Conservation (phyloP, 2,113 vertebrate species). For the Onychorhynchus coronatus region DNA sequence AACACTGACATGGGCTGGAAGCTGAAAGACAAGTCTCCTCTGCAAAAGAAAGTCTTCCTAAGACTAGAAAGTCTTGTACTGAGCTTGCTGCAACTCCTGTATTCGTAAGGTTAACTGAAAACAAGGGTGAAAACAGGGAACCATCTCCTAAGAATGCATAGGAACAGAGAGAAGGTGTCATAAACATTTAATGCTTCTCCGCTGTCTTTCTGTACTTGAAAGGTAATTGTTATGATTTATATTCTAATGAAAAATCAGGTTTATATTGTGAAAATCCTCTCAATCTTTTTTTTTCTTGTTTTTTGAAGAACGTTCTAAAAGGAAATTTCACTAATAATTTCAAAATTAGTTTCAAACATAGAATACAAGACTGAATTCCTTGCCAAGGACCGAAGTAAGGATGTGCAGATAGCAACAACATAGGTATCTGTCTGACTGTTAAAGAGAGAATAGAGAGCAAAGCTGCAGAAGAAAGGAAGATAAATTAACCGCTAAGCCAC, state of each 20-base stretch:
- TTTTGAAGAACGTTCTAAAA: neutral
- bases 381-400: neutral
- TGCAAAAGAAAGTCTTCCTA: neutral
- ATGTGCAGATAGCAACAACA: neutral
- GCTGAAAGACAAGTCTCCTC: neutral
- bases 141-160: neutral
- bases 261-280: neutral
- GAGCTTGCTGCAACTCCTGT: neutral
- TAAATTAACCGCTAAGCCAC: neutral
- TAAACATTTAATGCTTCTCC: neutral
- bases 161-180: neutral
- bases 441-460: neutral
- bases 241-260: neutral
- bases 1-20: neutral
- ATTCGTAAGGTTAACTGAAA: neutral
- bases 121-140: neutral
- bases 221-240: neutral
- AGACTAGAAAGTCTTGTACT: neutral
- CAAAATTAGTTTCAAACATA: neutral
- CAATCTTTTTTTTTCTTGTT: rapidly evolving
- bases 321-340: neutral
- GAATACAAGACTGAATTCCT: neutral
- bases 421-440: neutral
- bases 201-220: neutral
- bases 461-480: neutral